phyloP scores from a whole-genome alignment of 1,140 invertebrate genomes.

The Patella vulgata region DNA sequence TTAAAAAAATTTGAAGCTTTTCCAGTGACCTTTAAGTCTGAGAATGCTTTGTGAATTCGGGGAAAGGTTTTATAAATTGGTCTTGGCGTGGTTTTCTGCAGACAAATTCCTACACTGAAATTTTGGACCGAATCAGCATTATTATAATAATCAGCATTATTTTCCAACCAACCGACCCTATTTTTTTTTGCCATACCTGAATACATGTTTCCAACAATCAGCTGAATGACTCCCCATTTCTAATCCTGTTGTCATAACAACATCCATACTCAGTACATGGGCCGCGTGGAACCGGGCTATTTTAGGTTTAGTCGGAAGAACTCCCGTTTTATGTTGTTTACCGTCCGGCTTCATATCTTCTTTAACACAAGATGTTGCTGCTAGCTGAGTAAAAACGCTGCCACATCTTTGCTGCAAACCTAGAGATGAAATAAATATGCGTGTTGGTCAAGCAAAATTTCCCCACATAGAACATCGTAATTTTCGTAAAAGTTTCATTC shows the following conservation, averaged over 20 bases:
- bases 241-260: conserved; percentile 81
- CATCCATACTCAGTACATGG: conserved; percentile 90
- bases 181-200: conserved; percentile 72
- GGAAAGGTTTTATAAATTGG: too few relatives aligned
- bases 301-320: conserved; percentile 43
- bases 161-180: too few relatives aligned
- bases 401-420: conserved; percentile 86
- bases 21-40: too few relatives aligned
- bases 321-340: conserved; percentile 30
- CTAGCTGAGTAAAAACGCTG: conserved; percentile 81
- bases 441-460: too few relatives aligned
- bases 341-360: conserved; percentile 45
- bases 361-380: conserved; percentile 72
- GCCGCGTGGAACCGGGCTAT: conserved; percentile 73
- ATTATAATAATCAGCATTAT: too few relatives aligned
- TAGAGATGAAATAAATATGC: conserved; percentile 44
- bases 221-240: conserved; percentile 90
- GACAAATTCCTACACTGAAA: background rate
- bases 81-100: too few relatives aligned
- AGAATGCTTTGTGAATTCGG: too few relatives aligned
- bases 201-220: conserved; percentile 93
- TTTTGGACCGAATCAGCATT: background rate
- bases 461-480: too few relatives aligned
- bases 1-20: too few relatives aligned
- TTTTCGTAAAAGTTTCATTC: too few relatives aligned